Base-by-base conservation (phyloP, 2,797 vertebrate species). In the Eulemur coronatus region DNA sequence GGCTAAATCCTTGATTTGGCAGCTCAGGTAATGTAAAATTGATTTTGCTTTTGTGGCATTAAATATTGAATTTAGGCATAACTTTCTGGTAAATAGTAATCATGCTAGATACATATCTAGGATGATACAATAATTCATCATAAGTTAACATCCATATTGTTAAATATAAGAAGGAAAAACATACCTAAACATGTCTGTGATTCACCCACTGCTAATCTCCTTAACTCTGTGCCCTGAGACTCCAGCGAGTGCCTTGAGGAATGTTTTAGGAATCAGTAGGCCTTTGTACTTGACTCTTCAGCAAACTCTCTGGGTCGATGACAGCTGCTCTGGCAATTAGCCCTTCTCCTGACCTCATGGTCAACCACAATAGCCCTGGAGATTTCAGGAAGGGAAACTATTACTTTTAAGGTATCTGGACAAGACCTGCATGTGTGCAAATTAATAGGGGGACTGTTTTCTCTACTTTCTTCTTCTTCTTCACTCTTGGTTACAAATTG, bases 321-420 rank as follows among this genome's bases (percentile, higher is more conserved):
- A 95, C 98, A 98, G 97, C 97, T 98, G 98, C 97, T 98, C 94
- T 97, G 97, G 96, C 97, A 97, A 98, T 98, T 98, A 98, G 85
- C 93, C 93, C 84, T 98, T 97, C 93, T 90, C 57, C 89, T 97
- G 97, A 98, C 98, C 97, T 97, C 80, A 50, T 95, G 97, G 95
- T 94, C 96, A 96, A 78, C 95, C 96, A 97, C 80, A 95, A 97
- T 41, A 90, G 94, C 95, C 97, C 98, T 97, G 95, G 98, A 98
- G 97, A 86, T 93, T 96, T 97, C 78, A 84, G 91, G 84, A 88
- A 97, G 96, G 92, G 89, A 98, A 93, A 96, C 61, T 81, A 92
- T 98, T 98, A 61, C 97, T 97, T 97, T 85, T 97, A 97, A 98
- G 98, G 91, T 95, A 96, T 98, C 97, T 98, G 95, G 97, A 98